phyloP scores from a whole-genome alignment of 1,140 invertebrate genomes.

The Nasonia vitripennis region DNA sequence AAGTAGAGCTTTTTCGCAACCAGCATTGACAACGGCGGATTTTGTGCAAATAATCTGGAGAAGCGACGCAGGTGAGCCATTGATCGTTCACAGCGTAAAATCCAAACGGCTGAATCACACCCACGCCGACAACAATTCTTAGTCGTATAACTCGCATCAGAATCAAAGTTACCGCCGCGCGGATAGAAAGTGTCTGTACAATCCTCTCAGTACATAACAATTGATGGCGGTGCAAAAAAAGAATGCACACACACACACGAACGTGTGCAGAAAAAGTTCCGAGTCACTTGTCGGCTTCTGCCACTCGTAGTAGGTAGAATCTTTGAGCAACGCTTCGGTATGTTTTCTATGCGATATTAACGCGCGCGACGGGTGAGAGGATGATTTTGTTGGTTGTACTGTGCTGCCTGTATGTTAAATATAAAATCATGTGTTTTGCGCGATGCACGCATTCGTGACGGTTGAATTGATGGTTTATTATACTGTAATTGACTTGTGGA shows the following conservation, averaged over 20 bases:
- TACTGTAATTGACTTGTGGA: conserved; percentile 5
- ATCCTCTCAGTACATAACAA: background rate
- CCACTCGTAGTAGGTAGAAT: background rate
- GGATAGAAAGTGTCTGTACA: background rate
- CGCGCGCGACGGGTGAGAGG: background rate
- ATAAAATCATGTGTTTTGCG: conserved; percentile 27
- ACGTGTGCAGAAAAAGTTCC: conserved; percentile 1
- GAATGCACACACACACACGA: background rate
- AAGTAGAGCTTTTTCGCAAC: conserved; percentile 21
- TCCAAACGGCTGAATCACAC: background rate
- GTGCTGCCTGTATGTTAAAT: background rate
- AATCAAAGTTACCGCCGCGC: background rate
- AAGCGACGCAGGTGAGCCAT: background rate
- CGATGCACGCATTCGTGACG: background rate
- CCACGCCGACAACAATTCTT: background rate
- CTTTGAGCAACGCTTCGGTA: conserved; percentile 3
- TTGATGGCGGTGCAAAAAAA: background rate
- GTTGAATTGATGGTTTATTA: conserved; percentile 29
- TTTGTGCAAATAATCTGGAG: background rate
- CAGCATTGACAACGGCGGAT: conserved; percentile 32
- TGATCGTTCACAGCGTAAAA: conserved; percentile 15
- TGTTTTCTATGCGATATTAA: background rate
- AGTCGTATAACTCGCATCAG: too few relatives aligned
- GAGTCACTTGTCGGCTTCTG: conserved; percentile 24
- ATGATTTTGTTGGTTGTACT: background rate